Evolutionary conservation across 2,113 vertebrate species (phyloP).

Genomic region (Pongo pygmaeus): DNA sequence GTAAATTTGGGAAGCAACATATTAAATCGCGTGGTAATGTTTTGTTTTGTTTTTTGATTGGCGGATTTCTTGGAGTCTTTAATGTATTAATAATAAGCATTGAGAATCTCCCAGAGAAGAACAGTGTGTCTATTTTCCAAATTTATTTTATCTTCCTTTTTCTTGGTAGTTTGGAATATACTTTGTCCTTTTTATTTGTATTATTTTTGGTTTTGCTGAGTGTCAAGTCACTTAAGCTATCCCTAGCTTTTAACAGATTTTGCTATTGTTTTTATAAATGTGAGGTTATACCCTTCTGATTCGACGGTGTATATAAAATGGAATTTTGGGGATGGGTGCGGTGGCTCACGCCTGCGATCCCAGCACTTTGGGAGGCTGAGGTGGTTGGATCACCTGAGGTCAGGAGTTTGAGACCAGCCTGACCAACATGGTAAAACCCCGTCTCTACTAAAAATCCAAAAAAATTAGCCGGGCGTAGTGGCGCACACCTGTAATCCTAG

Average conservation of each 20-base stretch:
- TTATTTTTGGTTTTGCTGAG: slow-evolving; percentile 31
- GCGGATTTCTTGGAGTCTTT: not conserved
- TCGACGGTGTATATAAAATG: not conserved
- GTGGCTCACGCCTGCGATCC: too few species aligned
- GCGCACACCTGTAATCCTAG: too few species aligned
- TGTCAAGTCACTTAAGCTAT: not conserved
- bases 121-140: not conserved
- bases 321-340: too few species aligned
- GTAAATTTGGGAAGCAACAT: not conserved
- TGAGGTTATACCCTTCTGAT: not conserved
- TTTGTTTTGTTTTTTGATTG: slow-evolving; percentile 14
- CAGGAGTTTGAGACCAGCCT: too few species aligned
- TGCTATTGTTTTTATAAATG: not conserved
- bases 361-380: too few species aligned
- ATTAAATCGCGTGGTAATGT: not conserved
- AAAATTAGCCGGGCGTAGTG: too few species aligned
- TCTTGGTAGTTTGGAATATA: slow-evolving; percentile 17
- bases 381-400: too few species aligned
- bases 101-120: slow-evolving; percentile 20
- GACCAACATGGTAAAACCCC: too few species aligned
- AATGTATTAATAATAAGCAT: not conserved
- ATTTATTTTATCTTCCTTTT: slow-evolving; percentile 37
- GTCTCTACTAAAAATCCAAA: too few species aligned
- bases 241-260: not conserved
- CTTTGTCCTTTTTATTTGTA: not conserved